Conservation (phyloP, 2,888 invertebrate genomes). For the Dasysyrphus albostriatus region DNA sequence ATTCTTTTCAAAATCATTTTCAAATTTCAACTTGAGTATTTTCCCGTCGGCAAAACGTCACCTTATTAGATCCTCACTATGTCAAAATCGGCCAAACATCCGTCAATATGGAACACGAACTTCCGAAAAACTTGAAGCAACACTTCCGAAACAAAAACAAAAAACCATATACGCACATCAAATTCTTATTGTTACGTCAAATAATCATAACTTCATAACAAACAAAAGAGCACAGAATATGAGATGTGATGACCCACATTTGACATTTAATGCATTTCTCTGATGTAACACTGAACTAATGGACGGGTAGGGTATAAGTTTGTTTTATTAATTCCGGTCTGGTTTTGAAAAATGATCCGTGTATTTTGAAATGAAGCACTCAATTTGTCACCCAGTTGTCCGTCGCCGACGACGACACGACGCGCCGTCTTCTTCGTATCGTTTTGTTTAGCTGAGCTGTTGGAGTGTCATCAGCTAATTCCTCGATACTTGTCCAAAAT, state of each 20-base stretch:
- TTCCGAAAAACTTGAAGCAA: background rate
- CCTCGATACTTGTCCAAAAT: slow-evolving; percentile 33
- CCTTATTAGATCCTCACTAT: slow-evolving; percentile 17
- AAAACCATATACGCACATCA: background rate
- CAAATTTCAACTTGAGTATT: background rate
- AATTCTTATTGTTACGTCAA: background rate
- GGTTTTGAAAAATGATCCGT: slow-evolving; percentile 70
- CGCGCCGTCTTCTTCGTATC: too few relatives aligned
- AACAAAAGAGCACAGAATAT: background rate
- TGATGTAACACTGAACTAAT: slow-evolving; percentile 19
- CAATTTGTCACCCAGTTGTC: slow-evolving; percentile 66
- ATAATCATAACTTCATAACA: background rate
- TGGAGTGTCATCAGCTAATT: slow-evolving; percentile 66
- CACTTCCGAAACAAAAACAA: slow-evolving; percentile 32
- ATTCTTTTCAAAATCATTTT: slow-evolving; percentile 33
- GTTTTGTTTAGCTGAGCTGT: background rate
- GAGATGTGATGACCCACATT: slow-evolving; percentile 35
- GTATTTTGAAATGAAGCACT: slow-evolving; percentile 67
- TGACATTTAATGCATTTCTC: slow-evolving; percentile 37
- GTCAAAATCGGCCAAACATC: background rate
- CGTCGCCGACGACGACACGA: background rate
- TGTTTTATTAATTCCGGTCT: slow-evolving; percentile 47
- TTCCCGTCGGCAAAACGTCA: slow-evolving; percentile 66
- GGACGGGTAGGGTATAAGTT: background rate
- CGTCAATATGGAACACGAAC: background rate